Evolutionary conservation across 2,888 invertebrate species (phyloP), one percentile per base, ranked within the genome.

Genomic region (Xylota sylvarum): DNA sequence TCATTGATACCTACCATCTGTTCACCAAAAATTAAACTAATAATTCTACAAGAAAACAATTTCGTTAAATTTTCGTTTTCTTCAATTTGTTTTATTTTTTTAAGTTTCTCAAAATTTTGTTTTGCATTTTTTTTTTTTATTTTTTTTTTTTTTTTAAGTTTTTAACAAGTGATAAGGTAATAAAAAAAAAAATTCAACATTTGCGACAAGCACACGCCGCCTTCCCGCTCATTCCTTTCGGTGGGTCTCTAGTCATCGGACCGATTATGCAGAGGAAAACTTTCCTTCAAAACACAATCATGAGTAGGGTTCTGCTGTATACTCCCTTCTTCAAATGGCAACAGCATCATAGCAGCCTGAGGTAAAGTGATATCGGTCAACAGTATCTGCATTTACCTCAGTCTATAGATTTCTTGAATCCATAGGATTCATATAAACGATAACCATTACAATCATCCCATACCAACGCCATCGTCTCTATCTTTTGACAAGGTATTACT

Each of bases 121-220:
- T 55, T 55, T n/a, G 6, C 27, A 62, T 19, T 67, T 62, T 81
- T 60, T 55, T 56, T 37, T 19, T 67, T 62, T 81, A 52, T 55
- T 56, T 37, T 56, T 43, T 27, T 35, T 64, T 60, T 37, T 43
- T 43, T 65, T 67, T 64, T 27, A n/a, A 60, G 37, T 67, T 65
- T 72, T 60, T 43, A 77, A 82, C 58, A 50, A 58, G 32, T 43
- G 52, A 65, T 12, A 52, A 50, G 35, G 19, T 37, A 46, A 37
- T 6, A 17, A 40, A 64, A 55, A 60, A n/a, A 56, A 23, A 74
- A 56, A 55, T 17, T 82, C 62, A 74, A 69, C 73, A 56, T 69
- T 56, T 73, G 84, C 84, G 84, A 84, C 84, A 50, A 84, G 55
- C 79, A 62, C 74, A 55, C 27, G 84, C 73, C 84, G 79, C 79